phyloP scores from a whole-genome alignment of 2,888 invertebrate genomes.

The Endomychus coccineus region DNA sequence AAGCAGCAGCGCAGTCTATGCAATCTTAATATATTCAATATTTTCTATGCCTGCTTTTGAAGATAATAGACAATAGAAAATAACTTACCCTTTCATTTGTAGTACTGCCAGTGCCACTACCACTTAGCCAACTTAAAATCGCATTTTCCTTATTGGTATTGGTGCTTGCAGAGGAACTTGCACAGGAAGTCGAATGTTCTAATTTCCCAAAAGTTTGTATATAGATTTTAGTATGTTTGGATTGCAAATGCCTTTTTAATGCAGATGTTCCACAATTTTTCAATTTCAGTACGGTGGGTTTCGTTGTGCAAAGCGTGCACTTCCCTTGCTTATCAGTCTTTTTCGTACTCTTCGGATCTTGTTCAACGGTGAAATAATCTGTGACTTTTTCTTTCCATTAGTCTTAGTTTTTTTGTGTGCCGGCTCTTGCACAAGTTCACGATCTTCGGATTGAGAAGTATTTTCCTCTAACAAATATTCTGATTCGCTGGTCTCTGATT shows the following conservation, averaged over 20 bases:
- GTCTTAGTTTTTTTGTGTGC: background rate
- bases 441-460: conserved; percentile 3
- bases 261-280: conserved; percentile 7
- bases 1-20: no score
- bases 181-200: conserved; percentile 8
- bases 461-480: conserved; percentile 3
- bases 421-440: conserved; percentile 2
- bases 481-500: conserved; percentile 1
- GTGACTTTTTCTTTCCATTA: conserved; percentile 1
- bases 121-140: no score
- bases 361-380: conserved; percentile 4
- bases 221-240: conserved; percentile 5
- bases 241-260: conserved; percentile 8
- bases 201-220: conserved; percentile 4
- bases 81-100: no score
- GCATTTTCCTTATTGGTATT: no score
- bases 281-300: no score
- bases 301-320: no score
- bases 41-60: no score
- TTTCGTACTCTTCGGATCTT: conserved; percentile 7
- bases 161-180: conserved; percentile 4
- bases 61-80: no score
- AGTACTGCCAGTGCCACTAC: no score
- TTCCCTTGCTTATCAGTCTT: no score
- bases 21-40: no score